Base-by-base conservation (phyloP, 1,140 invertebrate species). In the Ips typographus region DNA sequence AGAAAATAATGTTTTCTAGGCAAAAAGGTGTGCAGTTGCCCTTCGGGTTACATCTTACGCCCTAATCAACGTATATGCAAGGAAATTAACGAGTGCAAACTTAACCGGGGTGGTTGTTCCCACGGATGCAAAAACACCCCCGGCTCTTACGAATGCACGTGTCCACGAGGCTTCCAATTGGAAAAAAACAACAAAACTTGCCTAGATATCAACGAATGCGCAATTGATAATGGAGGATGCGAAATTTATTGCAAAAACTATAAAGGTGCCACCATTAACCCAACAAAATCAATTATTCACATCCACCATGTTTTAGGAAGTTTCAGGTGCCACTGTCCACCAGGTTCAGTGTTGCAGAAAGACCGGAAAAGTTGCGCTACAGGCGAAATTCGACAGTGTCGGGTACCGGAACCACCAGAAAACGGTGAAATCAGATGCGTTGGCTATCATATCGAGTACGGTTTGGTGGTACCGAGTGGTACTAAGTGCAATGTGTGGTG, bases 41-140 rank as follows among this genome's bases (percentile, higher is more conserved):
- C 84, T 2, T 76, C 83, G 37, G 85, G 86, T 4, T 86, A 82
- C 77, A 72, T 78, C 22, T 75, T 87, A 3, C 72, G 77, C 3
- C 77, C 77, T 1, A 83, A 84, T 71, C 78, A 79, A 70, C 77
- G 74, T 60, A 78, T 74, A 39, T 85, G 84, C 71, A 71, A 82
- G 74, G 90, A 92, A 80, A 83, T 90, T 67, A 84, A 92, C 74
- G 90, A 91, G 78, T 92, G 90, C 78, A 73, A 75, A 4, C 74
- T 80, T 2, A 82, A 85, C 71, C 90, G 90, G 77, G 89, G 88
- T 1, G 88, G 87, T 1, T 91, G 90, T 77, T 85, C 84, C 47
- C 85, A 88, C 71, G 79, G 84, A 3, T 92, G 90, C 78, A 81
- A 87, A 60, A 91, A 91, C 74, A 85, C 86, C 5, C 83, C 86